phyloP scores from a whole-genome alignment of 2,888 invertebrate species.

The Caenorhabditis becei region DNA sequence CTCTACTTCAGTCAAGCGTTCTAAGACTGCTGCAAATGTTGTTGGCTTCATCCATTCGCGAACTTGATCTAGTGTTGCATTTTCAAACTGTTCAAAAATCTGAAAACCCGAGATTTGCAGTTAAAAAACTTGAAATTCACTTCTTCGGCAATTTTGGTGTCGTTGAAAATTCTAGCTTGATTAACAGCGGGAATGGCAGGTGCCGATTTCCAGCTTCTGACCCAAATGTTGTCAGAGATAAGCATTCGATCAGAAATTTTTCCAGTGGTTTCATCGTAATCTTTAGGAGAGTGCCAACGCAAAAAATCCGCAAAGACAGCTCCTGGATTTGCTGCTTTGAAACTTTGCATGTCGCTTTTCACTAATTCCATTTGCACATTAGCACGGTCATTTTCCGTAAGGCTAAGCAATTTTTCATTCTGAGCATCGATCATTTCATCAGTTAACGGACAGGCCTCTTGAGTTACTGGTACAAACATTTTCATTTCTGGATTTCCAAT shows the following conservation, averaged over 20 bases:
- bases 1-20: conserved; percentile 26
- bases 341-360: conserved; percentile 97
- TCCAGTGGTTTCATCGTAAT: conserved; percentile 87
- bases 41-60: conserved; percentile 60
- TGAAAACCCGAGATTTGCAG: too few relatives aligned
- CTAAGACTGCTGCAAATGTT: conserved; percentile 29
- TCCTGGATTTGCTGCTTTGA: conserved; percentile 97
- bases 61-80: conserved; percentile 47
- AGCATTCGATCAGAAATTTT: conserved; percentile 85
- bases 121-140: conserved; percentile 83
- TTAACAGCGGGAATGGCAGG: conserved; percentile 91
- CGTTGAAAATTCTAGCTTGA: conserved; percentile 95
- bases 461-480: conserved; percentile 89
- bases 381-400: conserved; percentile 92
- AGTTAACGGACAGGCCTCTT: conserved; percentile 95
- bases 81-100: conserved; percentile 59
- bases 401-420: conserved; percentile 90
- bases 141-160: conserved; percentile 95
- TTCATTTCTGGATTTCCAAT: conserved; percentile 85
- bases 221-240: conserved; percentile 93
- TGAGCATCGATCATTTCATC: conserved; percentile 97
- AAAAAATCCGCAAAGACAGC: conserved; percentile 95
- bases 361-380: conserved; percentile 96
- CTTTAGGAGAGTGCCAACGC: conserved; percentile 97
- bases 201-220: conserved; percentile 92